phyloP scores from a whole-genome alignment of 2,888 invertebrate species.

The Cataglyphis cursor region DNA sequence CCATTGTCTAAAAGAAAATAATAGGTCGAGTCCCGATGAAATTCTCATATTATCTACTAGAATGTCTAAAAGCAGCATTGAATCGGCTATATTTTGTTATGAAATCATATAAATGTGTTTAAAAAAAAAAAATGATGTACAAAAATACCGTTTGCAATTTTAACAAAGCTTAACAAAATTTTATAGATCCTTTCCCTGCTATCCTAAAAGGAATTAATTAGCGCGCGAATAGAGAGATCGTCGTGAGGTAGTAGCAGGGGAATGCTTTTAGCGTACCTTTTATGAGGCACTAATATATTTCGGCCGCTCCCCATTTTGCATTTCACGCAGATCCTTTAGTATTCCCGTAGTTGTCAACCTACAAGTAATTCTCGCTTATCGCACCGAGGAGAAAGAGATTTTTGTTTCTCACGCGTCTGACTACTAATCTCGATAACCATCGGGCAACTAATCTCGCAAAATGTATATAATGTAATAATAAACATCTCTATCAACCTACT shows the following conservation, averaged over 20 bases:
- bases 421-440: not conserved
- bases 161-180: not conserved
- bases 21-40: conserved; percentile 8
- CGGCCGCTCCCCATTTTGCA: conserved; percentile 27
- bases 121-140: not conserved
- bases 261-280: conserved; percentile 15
- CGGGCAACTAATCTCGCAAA: not conserved
- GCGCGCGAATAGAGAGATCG: not conserved
- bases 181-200: not conserved
- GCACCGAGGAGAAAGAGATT: conserved; percentile 18
- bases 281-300: conserved; percentile 32
- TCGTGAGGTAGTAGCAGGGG: not conserved
- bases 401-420: conserved; percentile 21
- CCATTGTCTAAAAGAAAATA: conserved; percentile 35
- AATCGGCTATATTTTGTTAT: conserved; percentile 11
- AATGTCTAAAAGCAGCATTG: not conserved
- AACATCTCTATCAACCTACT: conserved; percentile 35
- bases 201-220: conserved; percentile 19
- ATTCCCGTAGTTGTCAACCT: conserved; percentile 11
- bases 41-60: not conserved
- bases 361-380: not conserved
- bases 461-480: not conserved
- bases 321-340: conserved; percentile 23
- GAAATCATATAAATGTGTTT: conserved; percentile 1
- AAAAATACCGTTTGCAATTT: not conserved